Evolutionary conservation across 2,797 vertebrate species (phyloP).

Genomic region (Phalloptychus januarius): DNA sequence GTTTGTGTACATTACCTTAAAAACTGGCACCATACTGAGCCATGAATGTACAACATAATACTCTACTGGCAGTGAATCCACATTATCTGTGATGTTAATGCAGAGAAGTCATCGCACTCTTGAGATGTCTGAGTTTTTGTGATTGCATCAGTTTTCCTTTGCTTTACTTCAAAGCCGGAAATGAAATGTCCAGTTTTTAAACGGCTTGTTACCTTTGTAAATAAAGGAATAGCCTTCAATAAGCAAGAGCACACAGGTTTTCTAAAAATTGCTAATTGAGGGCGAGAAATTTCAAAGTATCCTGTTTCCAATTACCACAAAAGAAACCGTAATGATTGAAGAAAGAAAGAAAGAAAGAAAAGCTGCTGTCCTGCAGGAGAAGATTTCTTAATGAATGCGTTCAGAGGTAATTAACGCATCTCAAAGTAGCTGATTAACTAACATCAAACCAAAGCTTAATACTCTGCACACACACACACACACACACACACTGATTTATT

Average conservation of each 20-base stretch:
- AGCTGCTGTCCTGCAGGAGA: neutral
- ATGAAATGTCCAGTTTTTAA: neutral
- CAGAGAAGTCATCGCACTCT: slow-evolving; percentile 25
- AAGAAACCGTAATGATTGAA: neutral
- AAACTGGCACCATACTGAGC: slow-evolving; percentile 66
- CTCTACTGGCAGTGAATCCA: slow-evolving; percentile 44
- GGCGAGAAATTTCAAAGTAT: slow-evolving; percentile 5
- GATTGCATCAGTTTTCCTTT: slow-evolving; percentile 32
- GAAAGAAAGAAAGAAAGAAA: slow-evolving; percentile 2
- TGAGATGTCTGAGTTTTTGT: slow-evolving; percentile 50
- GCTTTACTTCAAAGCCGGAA: slow-evolving; percentile 17
- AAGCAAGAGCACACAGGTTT: slow-evolving; percentile 33
- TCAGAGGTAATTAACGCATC: slow-evolving; percentile 10
- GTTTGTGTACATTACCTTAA: slow-evolving; percentile 64
- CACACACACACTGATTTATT: neutral
- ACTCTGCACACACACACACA: slow-evolving; percentile 22
- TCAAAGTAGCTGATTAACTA: slow-evolving; percentile 10
- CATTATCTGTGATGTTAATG: slow-evolving; percentile 53
- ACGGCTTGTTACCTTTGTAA: slow-evolving; percentile 15
- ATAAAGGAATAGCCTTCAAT: slow-evolving; percentile 16
- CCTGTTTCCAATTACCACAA: slow-evolving; percentile 6
- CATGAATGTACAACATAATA: slow-evolving; percentile 68
- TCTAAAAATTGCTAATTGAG: neutral
- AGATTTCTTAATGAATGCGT: slow-evolving; percentile 33
- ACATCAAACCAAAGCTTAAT: slow-evolving; percentile 53